Evolutionary conservation across 2,888 invertebrate species (phyloP), one percentile per base, ranked within the genome.

Genomic region (Thysanoteuthis rhombus): DNA sequence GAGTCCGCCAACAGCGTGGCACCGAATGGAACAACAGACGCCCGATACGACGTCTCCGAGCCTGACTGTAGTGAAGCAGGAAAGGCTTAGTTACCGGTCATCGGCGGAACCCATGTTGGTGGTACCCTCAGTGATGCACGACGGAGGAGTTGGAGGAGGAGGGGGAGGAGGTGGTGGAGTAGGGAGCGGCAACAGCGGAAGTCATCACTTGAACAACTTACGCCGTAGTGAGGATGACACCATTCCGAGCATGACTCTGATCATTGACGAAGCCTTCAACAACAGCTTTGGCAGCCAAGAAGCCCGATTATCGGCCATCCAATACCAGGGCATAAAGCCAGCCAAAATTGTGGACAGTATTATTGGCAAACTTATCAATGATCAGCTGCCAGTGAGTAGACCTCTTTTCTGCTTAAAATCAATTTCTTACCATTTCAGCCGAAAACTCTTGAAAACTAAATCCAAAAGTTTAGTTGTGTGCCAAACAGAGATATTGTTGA

Each of bases 221-320:
- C 90, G 94, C 40, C 94, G 94, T 75, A 94, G 95, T 45, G 95
- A 95, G 93, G 96, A 96, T 90, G 96, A 96, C 89, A 95, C 95
- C 12, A 95, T 96, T 92, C 96, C 96, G 10, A 95, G 95, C 89
- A 95, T 96, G 94, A 96, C 95, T n/a, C 95, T 95, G 92, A 95
- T 95, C 94, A 95, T 96, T 94, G 95, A 96, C 40, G 96, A 96
- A 93, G 96, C 96, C 42, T 96, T 95, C 95, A 94, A 95, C 93
- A 95, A 95, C 47, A 96, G 96, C n/a, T 96, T 96, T 94, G 95
- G 96, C 91, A 96, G 96, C 93, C 94, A 96, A 93, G 95, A 96
- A 92, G 94, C 94, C 0, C 94, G 95, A 92, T 94, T 95, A 42
- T 94, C 94, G 75, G 96, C 96, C 94, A 96, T 96, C 96, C 94